Conservation (phyloP, 2,113 vertebrate species). For the Castor canadensis region DNA sequence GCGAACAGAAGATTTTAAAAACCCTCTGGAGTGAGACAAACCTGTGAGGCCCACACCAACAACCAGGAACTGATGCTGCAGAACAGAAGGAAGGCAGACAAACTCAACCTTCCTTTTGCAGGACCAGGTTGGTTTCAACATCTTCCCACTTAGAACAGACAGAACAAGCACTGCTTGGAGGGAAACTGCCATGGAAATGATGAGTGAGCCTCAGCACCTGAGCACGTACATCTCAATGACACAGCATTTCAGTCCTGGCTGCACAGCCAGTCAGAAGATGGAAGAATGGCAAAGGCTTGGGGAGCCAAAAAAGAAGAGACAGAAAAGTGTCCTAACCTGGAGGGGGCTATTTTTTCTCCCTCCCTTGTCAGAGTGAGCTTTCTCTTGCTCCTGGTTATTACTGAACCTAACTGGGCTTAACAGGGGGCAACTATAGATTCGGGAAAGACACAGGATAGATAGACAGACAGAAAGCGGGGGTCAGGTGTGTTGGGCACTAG, state of each 20-base stretch:
- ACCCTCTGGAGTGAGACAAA: not conserved
- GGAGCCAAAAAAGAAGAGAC: not conserved
- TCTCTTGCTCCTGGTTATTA: no score
- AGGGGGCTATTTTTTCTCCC: no score
- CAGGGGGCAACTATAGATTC: no score
- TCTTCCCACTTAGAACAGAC: not conserved
- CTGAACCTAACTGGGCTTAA: no score
- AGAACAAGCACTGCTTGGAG: not conserved
- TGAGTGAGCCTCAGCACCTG: not conserved
- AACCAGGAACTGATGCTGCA: not conserved
- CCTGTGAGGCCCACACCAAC: not conserved
- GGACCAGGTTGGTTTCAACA: not conserved
- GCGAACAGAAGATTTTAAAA: not conserved
- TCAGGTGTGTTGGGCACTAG: no score
- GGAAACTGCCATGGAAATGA: not conserved
- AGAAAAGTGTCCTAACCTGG: not conserved
- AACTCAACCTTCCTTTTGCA: not conserved
- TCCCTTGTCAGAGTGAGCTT: no score
- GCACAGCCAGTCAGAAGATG: not conserved
- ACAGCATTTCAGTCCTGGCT: not conserved
- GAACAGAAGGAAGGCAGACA: not conserved
- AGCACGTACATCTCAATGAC: not conserved
- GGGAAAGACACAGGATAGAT: no score
- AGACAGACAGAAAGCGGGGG: no score
- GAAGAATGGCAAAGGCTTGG: not conserved